These are phyloP conservation scores for Drosophila tropicalis DNA, from an alignment of 1,140 invertebrate genomes.

Conservation along the genomic window DNA sequence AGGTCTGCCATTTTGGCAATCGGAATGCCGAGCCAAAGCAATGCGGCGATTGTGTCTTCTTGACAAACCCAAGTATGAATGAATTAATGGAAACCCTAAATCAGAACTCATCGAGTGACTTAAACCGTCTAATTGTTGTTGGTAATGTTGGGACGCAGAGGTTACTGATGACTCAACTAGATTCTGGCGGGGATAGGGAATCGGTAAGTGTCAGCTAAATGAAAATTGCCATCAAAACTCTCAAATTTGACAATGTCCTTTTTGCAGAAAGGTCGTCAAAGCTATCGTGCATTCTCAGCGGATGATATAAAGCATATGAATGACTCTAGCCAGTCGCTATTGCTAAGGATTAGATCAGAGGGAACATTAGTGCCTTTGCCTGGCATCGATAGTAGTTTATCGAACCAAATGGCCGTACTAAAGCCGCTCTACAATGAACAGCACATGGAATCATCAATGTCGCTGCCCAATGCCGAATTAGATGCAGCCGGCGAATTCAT, in stretches of 20 bases:
- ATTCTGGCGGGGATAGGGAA: neutral
- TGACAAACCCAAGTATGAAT: slow-evolving; percentile 17
- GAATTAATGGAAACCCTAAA: slow-evolving; percentile 5
- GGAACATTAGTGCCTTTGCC: slow-evolving; percentile 5
- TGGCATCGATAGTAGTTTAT: neutral
- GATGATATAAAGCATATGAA: neutral
- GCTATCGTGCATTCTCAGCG: neutral
- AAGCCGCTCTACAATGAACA: neutral
- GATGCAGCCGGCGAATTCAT: neutral
- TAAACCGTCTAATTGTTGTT: neutral
- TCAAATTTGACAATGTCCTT: no score
- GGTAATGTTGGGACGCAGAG: neutral
- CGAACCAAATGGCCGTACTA: slow-evolving; percentile 5
- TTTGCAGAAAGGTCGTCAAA: no score
- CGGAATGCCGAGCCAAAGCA: neutral
- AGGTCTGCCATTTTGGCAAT: neutral
- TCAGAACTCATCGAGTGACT: neutral
- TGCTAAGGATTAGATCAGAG: neutral
- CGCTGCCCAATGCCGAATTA: neutral
- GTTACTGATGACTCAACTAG: neutral
- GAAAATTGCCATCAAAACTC: no score
- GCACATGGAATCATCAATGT: neutral
- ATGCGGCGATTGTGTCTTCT: neutral
- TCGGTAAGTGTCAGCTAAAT: no score
- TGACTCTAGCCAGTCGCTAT: neutral